phyloP scores from a whole-genome alignment of 2,888 invertebrate genomes.

The Sminthurides aquaticus region DNA sequence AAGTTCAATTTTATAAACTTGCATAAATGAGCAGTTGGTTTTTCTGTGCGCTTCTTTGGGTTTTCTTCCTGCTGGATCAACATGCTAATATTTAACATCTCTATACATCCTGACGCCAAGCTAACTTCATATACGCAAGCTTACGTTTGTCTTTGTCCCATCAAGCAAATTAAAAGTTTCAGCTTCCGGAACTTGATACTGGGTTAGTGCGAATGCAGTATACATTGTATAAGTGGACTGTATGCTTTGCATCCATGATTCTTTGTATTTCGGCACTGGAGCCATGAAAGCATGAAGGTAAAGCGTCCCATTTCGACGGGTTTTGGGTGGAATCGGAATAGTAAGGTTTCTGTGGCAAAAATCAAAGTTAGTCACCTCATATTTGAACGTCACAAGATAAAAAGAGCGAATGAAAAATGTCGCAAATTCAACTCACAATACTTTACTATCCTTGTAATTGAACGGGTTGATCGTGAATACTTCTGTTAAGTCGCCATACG shows the following conservation, averaged over 20 bases:
- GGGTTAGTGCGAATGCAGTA: slow-evolving; percentile 61
- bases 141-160: slow-evolving; percentile 11
- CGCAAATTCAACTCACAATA: slow-evolving; percentile 2
- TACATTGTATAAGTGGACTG: slow-evolving; percentile 57
- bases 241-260: slow-evolving; percentile 53
- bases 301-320: slow-evolving; percentile 75
- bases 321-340: slow-evolving; percentile 64
- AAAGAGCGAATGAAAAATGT: too few relatives aligned
- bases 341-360: slow-evolving; percentile 57
- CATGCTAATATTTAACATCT: too few relatives aligned
- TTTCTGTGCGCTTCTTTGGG: slow-evolving; percentile 9
- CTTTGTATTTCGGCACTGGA: slow-evolving; percentile 47
- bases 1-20: slow-evolving; percentile 38
- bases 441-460: slow-evolving; percentile 20
- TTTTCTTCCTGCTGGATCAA: not conserved
- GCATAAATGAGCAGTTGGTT: slow-evolving; percentile 36
- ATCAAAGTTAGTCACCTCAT: not conserved
- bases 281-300: slow-evolving; percentile 67
- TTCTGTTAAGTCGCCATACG: slow-evolving; percentile 24
- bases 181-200: slow-evolving; percentile 65
- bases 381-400: not conserved
- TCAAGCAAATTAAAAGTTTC: slow-evolving; percentile 51
- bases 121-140: too few relatives aligned
- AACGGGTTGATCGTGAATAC: slow-evolving; percentile 34
- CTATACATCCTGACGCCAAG: too few relatives aligned